A percentile compares a stretch with the other conserved stretches of the same genome.
These are phyloP conservation scores for Clepsis dumicolana DNA, from an alignment of 2,888 invertebrate genomes.

Conservation along the genomic window DNA sequence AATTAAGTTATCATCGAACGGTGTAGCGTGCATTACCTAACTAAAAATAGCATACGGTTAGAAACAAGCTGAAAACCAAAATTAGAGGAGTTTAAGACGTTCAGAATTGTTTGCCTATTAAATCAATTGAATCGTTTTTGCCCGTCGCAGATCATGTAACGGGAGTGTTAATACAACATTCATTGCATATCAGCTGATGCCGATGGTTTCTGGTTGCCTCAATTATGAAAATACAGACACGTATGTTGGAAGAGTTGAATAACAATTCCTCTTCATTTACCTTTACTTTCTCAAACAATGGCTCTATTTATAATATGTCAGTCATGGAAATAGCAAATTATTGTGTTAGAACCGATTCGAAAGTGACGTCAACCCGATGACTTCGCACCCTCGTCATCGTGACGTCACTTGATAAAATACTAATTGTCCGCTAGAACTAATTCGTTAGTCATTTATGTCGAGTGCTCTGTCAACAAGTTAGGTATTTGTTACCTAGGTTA, in stretches of 20 bases:
- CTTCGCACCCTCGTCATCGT: constrained; percentile 13
- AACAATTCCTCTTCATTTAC: not conserved
- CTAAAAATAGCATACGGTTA: no score
- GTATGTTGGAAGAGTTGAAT: not conserved
- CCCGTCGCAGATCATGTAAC: not conserved
- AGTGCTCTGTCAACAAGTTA: constrained; percentile 9
- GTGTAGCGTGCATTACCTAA: no score
- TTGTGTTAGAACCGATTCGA: not conserved
- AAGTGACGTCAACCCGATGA: constrained; percentile 20
- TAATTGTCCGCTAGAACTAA: constrained; percentile 7
- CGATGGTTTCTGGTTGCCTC: not conserved
- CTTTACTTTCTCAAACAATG: not conserved
- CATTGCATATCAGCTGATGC: not conserved
- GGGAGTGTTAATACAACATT: not conserved
- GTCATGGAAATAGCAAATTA: not conserved
- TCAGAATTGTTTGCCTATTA: no score
- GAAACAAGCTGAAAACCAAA: no score
- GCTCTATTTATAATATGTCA: not conserved
- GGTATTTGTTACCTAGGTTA: not conserved
- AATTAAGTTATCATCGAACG: no score
- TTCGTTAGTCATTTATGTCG: constrained; percentile 12
- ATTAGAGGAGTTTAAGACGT: no score
- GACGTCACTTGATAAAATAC: constrained; percentile 11
- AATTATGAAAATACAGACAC: not conserved
- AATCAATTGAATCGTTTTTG: no score